These are phyloP conservation scores for Dicyrtomina minuta DNA, from an alignment of 2,888 invertebrate genomes.

Conservation along the genomic window DNA sequence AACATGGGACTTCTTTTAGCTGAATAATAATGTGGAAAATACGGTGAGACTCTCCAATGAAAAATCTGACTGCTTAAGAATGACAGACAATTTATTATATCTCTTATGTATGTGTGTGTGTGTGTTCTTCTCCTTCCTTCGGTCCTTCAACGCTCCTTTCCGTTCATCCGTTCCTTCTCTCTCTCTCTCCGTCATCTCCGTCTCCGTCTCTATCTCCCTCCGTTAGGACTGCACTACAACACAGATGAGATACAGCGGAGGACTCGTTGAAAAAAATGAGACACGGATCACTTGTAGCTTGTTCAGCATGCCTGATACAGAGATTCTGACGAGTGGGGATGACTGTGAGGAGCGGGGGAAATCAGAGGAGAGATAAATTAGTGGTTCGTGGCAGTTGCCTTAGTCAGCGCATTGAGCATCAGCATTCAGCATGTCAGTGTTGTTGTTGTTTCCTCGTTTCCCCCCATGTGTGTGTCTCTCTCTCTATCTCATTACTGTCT, in stretches of 20 bases:
- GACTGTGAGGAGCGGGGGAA: background rate
- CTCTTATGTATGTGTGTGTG: background rate
- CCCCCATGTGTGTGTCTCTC: background rate
- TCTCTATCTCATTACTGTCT: background rate
- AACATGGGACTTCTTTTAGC: slow-evolving; percentile 19
- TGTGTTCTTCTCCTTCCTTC: too few relatives aligned
- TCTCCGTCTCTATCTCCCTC: too few relatives aligned
- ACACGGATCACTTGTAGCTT: too few relatives aligned
- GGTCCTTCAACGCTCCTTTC: too few relatives aligned
- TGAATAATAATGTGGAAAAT: slow-evolving; percentile 4
- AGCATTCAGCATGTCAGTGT: background rate
- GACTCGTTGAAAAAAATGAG: too few relatives aligned
- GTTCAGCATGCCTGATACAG: too few relatives aligned
- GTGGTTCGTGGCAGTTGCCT: background rate
- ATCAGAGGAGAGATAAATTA: slow-evolving; percentile 16
- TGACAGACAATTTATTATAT: slow-evolving; percentile 30
- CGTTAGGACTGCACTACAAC: too few relatives aligned
- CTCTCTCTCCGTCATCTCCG: too few relatives aligned
- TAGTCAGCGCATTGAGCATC: background rate
- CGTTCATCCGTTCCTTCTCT: too few relatives aligned
- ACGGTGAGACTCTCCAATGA: slow-evolving; percentile 19
- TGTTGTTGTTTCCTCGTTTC: background rate
- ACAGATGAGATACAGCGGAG: too few relatives aligned
- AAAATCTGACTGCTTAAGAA: slow-evolving; percentile 23
- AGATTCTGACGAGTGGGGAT: background rate